These are phyloP conservation scores for Andinoacara biseriatus DNA, from an alignment of 2,113 vertebrate genomes.

Conservation along the genomic window DNA sequence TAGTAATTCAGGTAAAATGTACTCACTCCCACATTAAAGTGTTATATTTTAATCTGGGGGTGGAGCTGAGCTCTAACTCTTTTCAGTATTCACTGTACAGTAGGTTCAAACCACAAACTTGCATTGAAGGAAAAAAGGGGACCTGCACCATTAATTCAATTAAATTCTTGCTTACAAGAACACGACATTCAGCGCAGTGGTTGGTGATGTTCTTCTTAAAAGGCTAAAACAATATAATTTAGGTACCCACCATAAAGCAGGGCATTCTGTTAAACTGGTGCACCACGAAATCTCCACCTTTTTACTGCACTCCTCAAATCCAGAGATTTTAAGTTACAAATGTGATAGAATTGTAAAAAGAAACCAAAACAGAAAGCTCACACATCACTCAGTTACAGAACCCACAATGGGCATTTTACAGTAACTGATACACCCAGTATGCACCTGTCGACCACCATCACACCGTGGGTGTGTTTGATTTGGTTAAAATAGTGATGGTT, in stretches of 20 bases:
- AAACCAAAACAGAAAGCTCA: too few species aligned
- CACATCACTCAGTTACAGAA: not conserved
- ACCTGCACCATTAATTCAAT: not conserved
- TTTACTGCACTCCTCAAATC: not conserved
- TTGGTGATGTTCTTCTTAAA: not conserved
- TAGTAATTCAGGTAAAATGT: not conserved
- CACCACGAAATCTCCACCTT: not conserved
- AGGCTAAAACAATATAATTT: not conserved
- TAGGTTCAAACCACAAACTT: not conserved
- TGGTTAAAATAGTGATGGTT: not conserved
- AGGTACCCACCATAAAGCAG: not conserved
- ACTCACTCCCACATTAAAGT: not conserved
- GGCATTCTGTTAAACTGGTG: not conserved
- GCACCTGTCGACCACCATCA: not conserved
- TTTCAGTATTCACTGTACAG: not conserved
- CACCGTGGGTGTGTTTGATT: not conserved
- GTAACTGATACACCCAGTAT: not conserved
- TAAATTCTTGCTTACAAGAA: not conserved
- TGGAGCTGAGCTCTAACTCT: not conserved
- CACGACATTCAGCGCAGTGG: not conserved
- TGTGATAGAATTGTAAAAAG: not conserved
- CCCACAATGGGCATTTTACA: not conserved
- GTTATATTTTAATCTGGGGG: not conserved
- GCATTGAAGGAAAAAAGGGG: not conserved
- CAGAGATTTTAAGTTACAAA: not conserved